Conservation (phyloP, 2,113 vertebrate genomes). For the Takifugu bimaculatus region DNA sequence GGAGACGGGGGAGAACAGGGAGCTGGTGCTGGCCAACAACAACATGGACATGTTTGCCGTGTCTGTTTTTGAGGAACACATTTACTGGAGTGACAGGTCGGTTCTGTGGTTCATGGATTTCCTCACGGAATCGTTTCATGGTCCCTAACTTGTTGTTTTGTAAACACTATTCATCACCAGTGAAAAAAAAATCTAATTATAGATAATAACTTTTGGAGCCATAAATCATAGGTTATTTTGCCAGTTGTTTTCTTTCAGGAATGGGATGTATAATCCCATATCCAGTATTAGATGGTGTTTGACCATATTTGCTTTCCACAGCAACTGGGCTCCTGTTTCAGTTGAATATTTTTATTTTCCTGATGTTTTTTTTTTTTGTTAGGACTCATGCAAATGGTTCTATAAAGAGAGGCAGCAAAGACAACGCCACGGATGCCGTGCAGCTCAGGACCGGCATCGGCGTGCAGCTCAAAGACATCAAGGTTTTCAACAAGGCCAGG, state of each 20-base stretch:
- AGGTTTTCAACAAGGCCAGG: conserved; percentile 92
- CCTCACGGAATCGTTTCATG: conserved; percentile 1
- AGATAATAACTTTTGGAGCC: background rate
- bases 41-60: conserved; percentile 99
- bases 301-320: no score
- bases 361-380: background rate
- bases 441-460: conserved; percentile 91
- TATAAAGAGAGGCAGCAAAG: conserved; percentile 94
- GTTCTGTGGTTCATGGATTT: background rate
- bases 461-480: conserved; percentile 96
- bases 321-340: background rate
- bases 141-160: background rate
- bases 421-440: conserved; percentile 91
- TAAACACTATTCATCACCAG: no score
- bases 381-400: conserved; percentile 97
- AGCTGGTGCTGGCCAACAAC: conserved; percentile 89
- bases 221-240: no score
- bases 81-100: conserved; percentile 96
- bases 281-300: no score
- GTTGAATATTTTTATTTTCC: background rate
- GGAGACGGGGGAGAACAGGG: conserved; percentile 88
- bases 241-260: no score
- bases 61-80: conserved; percentile 93
- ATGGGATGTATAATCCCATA: no score
- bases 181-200: no score